Percentiles rank a stretch among this genome's conserved stretches.
Conservation (phyloP, 2,888 invertebrate genomes). For the Chymomyza fuscimana region DNA sequence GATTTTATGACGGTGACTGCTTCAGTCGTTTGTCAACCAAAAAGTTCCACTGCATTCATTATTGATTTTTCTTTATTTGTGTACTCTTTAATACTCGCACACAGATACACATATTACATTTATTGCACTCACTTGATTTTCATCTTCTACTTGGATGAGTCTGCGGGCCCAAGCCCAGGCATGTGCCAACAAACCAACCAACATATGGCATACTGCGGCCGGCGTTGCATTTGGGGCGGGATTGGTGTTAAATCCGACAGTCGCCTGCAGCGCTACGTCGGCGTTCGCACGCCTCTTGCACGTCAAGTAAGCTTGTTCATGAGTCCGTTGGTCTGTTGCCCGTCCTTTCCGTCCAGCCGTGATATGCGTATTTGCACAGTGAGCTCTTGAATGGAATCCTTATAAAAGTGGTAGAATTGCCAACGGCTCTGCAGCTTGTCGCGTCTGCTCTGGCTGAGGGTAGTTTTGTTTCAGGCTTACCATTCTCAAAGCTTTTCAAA, state of each 20-base stretch:
- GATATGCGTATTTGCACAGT: constrained; percentile 41
- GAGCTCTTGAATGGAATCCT: constrained; percentile 68
- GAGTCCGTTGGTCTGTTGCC: not conserved
- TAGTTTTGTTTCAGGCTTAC: not conserved
- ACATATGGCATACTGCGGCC: constrained; percentile 16
- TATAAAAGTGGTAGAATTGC: constrained; percentile 69
- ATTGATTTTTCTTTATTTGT: constrained; percentile 53
- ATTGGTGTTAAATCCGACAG: constrained; percentile 21
- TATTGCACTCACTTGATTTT: constrained; percentile 62
- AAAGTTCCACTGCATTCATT: constrained; percentile 34
- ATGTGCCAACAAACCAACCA: not conserved
- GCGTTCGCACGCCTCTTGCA: not conserved
- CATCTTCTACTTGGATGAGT: constrained; percentile 31
- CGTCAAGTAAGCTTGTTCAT: constrained; percentile 16
- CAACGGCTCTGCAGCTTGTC: constrained; percentile 38
- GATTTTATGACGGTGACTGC: constrained; percentile 46
- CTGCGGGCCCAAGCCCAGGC: constrained; percentile 18
- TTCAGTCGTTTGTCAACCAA: constrained; percentile 27
- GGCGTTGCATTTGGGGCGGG: constrained; percentile 13
- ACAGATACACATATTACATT: constrained; percentile 18
- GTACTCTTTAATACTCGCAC: not conserved
- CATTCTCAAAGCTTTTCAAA: not conserved
- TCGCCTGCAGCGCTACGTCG: constrained; percentile 52
- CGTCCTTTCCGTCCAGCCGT: constrained; percentile 15
- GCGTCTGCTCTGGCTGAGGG: constrained; percentile 4